Evolutionary conservation across 2,888 invertebrate species (phyloP), one percentile per base, ranked within the genome.

Genomic region (Drosophila silvestris): DNA sequence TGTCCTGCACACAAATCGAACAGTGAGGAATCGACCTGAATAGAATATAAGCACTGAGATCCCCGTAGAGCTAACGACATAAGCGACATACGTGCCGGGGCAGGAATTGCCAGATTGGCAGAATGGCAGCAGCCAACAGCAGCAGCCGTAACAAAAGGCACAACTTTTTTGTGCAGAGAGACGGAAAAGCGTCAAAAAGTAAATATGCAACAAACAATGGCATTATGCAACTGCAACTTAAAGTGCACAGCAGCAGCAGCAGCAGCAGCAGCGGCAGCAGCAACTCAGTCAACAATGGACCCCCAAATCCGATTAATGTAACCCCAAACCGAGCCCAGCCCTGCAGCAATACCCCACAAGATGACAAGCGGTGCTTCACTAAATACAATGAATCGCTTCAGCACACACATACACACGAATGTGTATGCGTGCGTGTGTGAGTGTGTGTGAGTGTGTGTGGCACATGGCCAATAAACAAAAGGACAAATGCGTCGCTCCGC

Each of bases 171-270:
- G 37, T 72, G 41, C 52, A 44, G 50, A 30, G 75, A 80, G 85
- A 83, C 69, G 71, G 78, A 68, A 66, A 89, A 75, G 70, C 89
- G 87, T 86, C 85, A 86, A 90, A 90, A 86, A 90, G 91, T 89
- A 86, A 86, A 86, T 86, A 86, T 90, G 85, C 85, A 86, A 89
- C 91, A 86, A 89, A 86, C 85, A 86, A 86, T 86, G 74, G 91
- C 79, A 86, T 86, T 89, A 86, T 86, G 79, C 87, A 85, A 79
- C 68, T 79, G 80, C 57, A 79, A 74, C 70, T 75, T 75, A 70
- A 78, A 82, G 82, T 75, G 82, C 74, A 64, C 82, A 80, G 62
- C 69, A 54, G 50, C 60, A 28, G 28, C 28, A 28, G 28, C 39
- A 69, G 28, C 39, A 70, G 28, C 28, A 56, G 47, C 51, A 26